Evolutionary conservation across 1,140 invertebrate species (phyloP).

Genomic region (Branchinecta lindahli): DNA sequence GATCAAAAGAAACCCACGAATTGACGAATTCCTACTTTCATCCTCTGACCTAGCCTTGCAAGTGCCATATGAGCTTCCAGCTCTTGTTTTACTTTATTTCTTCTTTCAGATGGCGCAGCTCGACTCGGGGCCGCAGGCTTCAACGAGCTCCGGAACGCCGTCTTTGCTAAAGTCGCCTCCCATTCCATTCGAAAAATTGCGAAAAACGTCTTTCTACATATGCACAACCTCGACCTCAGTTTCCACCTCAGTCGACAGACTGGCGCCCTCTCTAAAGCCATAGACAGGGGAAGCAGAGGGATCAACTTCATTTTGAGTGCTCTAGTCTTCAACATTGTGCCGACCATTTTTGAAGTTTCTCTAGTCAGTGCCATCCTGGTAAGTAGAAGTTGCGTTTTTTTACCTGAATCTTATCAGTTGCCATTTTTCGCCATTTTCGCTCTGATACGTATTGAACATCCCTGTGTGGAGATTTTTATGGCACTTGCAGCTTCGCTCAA

Average conservation of each 20-base stretch:
- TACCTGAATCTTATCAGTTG: constrained; percentile 12
- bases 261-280: constrained; percentile 68
- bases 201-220: constrained; percentile 88
- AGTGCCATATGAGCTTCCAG: no score
- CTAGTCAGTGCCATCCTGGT: constrained; percentile 82
- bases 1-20: no score
- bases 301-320: constrained; percentile 94
- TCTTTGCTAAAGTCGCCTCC: constrained; percentile 97
- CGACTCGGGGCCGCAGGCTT: constrained; percentile 73
- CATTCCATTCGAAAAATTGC: constrained; percentile 88
- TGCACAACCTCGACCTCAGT: constrained; percentile 83
- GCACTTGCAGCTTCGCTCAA: no score
- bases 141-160: constrained; percentile 92
- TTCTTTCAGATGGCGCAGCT: constrained; percentile 71
- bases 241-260: constrained; percentile 93
- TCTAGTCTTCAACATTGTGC: constrained; percentile 94
- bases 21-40: no score
- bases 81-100: constrained; percentile 16
- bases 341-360: constrained; percentile 84
- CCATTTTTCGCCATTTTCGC: constrained; percentile 2
- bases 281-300: constrained; percentile 75
- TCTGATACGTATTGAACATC: constrained; percentile 9
- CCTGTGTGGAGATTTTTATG: background rate
- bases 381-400: constrained; percentile 28
- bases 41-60: no score